phyloP scores from a whole-genome alignment of 2,113 vertebrate species.

The Poeciliopsis retropinna region DNA sequence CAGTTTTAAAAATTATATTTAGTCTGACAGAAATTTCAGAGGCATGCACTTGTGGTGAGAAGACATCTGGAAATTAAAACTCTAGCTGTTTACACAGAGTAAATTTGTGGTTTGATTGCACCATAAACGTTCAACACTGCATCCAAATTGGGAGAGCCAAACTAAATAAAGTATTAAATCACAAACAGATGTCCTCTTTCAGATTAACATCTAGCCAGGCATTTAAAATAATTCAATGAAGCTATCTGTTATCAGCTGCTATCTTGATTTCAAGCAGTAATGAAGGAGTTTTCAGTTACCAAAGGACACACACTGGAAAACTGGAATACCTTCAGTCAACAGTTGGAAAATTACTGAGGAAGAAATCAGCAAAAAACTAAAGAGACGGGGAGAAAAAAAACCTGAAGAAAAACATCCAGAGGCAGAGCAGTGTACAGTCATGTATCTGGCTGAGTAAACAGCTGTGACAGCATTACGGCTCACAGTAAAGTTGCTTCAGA shows the following conservation, averaged over 20 bases:
- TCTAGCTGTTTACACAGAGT: neutral
- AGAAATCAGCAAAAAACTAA: constrained; percentile 37
- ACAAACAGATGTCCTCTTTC: constrained; percentile 8
- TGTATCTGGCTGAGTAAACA: constrained; percentile 45
- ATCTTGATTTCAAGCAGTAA: neutral
- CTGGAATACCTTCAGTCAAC: neutral
- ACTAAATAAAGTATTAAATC: neutral
- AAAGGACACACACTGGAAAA: constrained; percentile 7
- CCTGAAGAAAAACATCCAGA: constrained; percentile 34
- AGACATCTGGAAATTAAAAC: neutral
- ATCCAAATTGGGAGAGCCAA: neutral
- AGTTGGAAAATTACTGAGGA: constrained; percentile 51
- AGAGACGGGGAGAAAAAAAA: constrained; percentile 35
- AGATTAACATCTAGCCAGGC: neutral
- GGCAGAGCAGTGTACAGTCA: constrained; percentile 35
- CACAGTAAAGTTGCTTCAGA: constrained; percentile 48
- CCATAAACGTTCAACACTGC: neutral
- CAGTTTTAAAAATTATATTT: neutral
- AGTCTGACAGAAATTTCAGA: neutral
- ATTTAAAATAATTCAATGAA: neutral
- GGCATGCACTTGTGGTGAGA: neutral
- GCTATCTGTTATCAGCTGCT: neutral
- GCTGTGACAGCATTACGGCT: constrained; percentile 49
- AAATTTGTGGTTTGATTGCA: neutral
- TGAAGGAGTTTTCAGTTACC: neutral